phyloP scores from a whole-genome alignment of 2,888 invertebrate genomes.

The Pyralis farinalis region DNA sequence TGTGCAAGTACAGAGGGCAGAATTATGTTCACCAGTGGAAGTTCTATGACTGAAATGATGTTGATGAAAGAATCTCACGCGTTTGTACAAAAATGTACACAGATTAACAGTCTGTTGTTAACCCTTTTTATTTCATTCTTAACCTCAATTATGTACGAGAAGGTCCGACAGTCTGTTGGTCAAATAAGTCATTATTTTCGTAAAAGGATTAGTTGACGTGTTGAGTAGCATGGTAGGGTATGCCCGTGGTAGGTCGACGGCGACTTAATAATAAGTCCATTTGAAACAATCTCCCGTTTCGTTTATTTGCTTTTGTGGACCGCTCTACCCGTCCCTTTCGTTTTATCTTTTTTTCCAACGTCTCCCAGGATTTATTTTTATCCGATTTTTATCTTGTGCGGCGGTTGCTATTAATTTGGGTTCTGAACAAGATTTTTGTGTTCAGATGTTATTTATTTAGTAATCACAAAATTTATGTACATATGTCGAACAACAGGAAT shows the following conservation, averaged over 20 bases:
- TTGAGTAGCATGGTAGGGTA: slow-evolving; percentile 13
- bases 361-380: slow-evolving; percentile 34
- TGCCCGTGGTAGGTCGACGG: slow-evolving; percentile 49
- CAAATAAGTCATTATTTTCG: slow-evolving; percentile 9
- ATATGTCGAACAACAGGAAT: too few species aligned
- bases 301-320: slow-evolving; percentile 43
- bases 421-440: slow-evolving; percentile 17
- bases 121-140: too few species aligned
- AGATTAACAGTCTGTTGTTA: too few species aligned
- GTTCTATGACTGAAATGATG: too few species aligned
- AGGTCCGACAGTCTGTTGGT: slow-evolving; percentile 3
- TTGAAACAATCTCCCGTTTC: slow-evolving; percentile 52
- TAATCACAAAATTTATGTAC: slow-evolving; percentile 3
- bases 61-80: too few species aligned
- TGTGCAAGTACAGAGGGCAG: too few species aligned
- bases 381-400: slow-evolving; percentile 21
- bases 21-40: too few species aligned
- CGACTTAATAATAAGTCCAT: slow-evolving; percentile 59
- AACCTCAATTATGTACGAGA: not conserved
- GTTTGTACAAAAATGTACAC: too few species aligned
- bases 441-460: slow-evolving; percentile 13
- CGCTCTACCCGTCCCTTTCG: slow-evolving; percentile 37
- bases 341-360: slow-evolving; percentile 32
- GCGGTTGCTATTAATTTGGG: slow-evolving; percentile 22
- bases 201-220: slow-evolving; percentile 6